Base-by-base conservation (phyloP, 64 coral and sea anemone genomes). In the Pocillopora damicornis region DNA sequence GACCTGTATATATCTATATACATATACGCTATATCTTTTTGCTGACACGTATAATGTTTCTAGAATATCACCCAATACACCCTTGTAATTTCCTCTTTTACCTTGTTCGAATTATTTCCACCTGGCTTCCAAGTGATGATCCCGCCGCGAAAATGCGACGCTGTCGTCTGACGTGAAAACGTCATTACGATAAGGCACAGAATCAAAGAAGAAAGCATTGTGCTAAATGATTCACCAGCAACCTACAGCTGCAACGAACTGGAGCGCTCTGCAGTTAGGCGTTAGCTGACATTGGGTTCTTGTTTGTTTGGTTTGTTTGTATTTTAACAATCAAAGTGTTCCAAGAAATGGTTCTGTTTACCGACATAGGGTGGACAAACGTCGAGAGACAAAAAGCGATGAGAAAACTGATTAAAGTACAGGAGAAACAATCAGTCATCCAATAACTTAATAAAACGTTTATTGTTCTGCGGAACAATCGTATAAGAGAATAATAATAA, bases 131-230 rank as follows among this genome's bases (percentile, higher is more conserved):
- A 78, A 22, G 76, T 78, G 58, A 78, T 58, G 51, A 78, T 78
- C 58, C 76, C 76, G 58, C 76, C 76, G 76, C 76, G 76, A 78
- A 78, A 78, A 78, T 78, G 76, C 45, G 76, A 78, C 17, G 76
- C 76, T 22, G 42, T 78, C 11, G 76, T 58, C 42, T 78, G 76
- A 78, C 76, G 56, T 78, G 9, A 11, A 20, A 78, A 78, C 38
- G 58, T 78, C 76, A 22, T 18, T 58, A 58, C 56, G 58, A 78
- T 51, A 78, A 78, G 58, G 1, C 76, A 59, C 56, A 12, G 25
- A 17, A 78, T 59, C 56, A 78, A 11, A 58, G 76, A 23, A 71
- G 67, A 78, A 60, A 51, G 18, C 76, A 78, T 78, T 78, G 42
- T 51, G 76, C 76, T 58, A 11, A 78, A 15, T 20, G 76, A 58